Evolutionary conservation across 2,888 invertebrate species (phyloP).

Genomic region (Anarsia innoxiella): DNA sequence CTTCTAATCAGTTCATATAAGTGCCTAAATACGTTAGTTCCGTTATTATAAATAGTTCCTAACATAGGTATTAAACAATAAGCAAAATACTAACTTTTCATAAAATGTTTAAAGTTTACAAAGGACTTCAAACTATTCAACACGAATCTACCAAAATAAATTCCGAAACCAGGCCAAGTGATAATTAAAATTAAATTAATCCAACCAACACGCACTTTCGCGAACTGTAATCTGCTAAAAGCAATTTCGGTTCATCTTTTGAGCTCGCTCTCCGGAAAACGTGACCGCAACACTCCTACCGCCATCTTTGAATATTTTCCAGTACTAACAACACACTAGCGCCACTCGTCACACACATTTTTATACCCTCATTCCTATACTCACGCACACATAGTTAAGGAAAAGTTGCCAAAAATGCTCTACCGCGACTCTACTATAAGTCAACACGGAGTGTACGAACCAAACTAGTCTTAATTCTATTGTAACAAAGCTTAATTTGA

Average conservation of each 20-base stretch:
- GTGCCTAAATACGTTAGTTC: no score
- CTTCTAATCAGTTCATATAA: no score
- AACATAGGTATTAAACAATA: no score
- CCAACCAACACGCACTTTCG: conserved; percentile 10
- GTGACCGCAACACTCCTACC: conserved; percentile 39
- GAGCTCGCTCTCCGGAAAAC: conserved; percentile 24
- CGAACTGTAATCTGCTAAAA: conserved; percentile 25
- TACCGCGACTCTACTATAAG: conserved; percentile 16
- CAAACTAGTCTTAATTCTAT: conserved; percentile 11
- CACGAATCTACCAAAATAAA: conserved; percentile 6
- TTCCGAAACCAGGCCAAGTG: conserved; percentile 4
- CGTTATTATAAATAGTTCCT: no score
- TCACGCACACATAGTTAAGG: conserved; percentile 40
- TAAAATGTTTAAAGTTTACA: no score
- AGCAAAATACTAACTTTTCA: no score
- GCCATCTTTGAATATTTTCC: conserved; percentile 48
- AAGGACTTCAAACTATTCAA: no score
- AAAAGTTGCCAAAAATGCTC: conserved; percentile 55
- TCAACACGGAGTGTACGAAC: neutral
- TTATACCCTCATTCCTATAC: conserved; percentile 33
- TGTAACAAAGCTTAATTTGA: conserved; percentile 17
- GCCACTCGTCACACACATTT: conserved; percentile 48
- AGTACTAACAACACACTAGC: conserved; percentile 51
- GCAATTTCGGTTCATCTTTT: conserved; percentile 44
- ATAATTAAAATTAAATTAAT: conserved; percentile 11